Conservation (phyloP, 2,113 vertebrate genomes). For the Mus spicilegus region DNA sequence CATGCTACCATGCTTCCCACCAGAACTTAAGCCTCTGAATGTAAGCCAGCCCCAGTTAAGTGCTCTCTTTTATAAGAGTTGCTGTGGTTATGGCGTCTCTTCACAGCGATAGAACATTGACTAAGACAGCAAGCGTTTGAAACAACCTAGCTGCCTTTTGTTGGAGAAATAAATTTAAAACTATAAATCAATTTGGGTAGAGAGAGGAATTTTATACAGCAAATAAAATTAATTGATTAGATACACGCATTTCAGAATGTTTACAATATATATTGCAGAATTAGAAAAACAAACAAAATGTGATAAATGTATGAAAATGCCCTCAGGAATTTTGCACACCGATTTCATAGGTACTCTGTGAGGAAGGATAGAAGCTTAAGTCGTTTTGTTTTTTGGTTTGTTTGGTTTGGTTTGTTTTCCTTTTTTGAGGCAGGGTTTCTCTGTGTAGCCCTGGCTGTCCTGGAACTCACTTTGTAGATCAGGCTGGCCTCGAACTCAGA, state of each 20-base stretch:
- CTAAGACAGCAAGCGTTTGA: neutral
- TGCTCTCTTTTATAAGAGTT: neutral
- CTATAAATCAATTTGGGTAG: neutral
- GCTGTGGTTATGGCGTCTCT: too few relatives aligned
- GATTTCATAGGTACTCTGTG: neutral
- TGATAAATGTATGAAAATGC: neutral
- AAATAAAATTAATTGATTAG: constrained; percentile 6
- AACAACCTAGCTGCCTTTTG: neutral
- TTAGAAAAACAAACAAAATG: neutral
- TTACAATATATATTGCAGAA: constrained; percentile 26
- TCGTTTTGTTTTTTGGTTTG: too few relatives aligned
- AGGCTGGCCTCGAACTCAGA: too few relatives aligned
- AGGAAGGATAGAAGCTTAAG: neutral
- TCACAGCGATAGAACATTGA: neutral
- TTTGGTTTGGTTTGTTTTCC: too few relatives aligned
- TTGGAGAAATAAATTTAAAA: constrained; percentile 35
- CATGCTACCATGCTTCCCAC: neutral
- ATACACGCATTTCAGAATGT: neutral
- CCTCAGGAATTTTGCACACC: neutral
- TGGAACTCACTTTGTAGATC: too few relatives aligned
- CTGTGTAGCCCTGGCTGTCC: too few relatives aligned
- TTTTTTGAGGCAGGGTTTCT: too few relatives aligned
- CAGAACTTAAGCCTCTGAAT: neutral
- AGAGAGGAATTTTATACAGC: neutral
- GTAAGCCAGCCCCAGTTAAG: neutral